Evolutionary conservation across 1,140 invertebrate species (phyloP).

Genomic region (Choristoneura fumiferana): DNA sequence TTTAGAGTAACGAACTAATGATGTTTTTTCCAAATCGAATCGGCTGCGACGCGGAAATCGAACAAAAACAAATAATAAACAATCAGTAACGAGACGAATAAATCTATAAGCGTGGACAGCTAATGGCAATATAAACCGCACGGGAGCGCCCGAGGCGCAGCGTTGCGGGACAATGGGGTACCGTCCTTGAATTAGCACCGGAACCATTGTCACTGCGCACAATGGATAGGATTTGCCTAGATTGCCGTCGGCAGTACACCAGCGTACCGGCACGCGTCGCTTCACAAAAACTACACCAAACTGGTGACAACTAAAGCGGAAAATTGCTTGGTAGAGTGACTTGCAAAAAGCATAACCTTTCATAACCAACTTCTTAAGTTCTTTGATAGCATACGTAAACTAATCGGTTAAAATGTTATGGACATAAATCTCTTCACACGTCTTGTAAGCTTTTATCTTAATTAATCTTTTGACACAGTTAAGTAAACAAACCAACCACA

Average conservation of each 20-base stretch:
- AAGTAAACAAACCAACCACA: too few species aligned
- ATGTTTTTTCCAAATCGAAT: too few species aligned
- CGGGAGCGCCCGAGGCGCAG: conserved; percentile 19
- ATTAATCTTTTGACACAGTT: too few species aligned
- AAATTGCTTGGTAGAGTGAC: conserved; percentile 28
- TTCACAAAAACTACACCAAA: conserved; percentile 41
- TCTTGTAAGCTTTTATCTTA: too few species aligned
- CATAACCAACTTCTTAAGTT: too few species aligned
- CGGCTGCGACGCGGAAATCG: too few species aligned
- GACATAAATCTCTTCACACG: too few species aligned
- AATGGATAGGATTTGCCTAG: conserved; percentile 68
- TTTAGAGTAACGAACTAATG: too few species aligned
- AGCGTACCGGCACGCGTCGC: conserved; percentile 35
- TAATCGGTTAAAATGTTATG: too few species aligned
- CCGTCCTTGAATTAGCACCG: conserved; percentile 71
- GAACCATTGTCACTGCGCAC: conserved; percentile 64
- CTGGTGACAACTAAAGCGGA: conserved; percentile 32
- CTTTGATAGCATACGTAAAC: too few species aligned
- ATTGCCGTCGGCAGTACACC: conserved; percentile 35
- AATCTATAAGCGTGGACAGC: conserved; percentile 17
- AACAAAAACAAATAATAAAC: not conserved
- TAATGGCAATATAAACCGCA: conserved; percentile 16
- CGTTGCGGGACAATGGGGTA: conserved; percentile 48
- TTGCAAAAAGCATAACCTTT: too few species aligned
- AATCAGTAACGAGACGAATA: conserved; percentile 17